Evolutionary conservation across 92 coral and sea anemone species (phyloP).

Genomic region (Epizoanthus illoricatus): DNA sequence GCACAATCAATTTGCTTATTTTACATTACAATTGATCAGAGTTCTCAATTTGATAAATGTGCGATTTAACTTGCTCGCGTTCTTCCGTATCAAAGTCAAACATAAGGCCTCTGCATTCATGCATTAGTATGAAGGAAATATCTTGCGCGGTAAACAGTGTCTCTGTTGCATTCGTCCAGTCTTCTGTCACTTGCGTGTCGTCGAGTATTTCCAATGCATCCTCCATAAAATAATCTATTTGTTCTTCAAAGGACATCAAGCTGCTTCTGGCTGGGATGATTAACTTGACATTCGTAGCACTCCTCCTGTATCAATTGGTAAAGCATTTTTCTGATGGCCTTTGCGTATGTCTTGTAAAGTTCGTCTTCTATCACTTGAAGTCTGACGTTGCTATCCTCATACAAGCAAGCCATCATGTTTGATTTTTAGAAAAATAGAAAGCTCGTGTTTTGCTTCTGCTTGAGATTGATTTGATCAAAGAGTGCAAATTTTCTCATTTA

Average conservation of each 20-base stretch:
- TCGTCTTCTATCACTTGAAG: constrained; percentile 2
- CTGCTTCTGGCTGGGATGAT: constrained; percentile 2
- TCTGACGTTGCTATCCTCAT: neutral
- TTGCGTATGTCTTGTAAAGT: constrained; percentile 5
- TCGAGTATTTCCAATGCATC: constrained; percentile 2
- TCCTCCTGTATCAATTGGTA: neutral
- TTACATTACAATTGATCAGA: constrained; percentile 2
- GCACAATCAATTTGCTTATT: neutral
- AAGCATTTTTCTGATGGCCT: neutral
- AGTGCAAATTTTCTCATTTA: too few species aligned
- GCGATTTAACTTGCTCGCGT: neutral
- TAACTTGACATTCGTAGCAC: neutral
- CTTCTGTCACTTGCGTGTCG: constrained; percentile 4
- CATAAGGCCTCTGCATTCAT: neutral
- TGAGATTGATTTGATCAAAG: too few species aligned
- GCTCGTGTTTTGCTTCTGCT: constrained; percentile 2
- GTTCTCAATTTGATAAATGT: neutral
- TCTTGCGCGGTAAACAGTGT: neutral
- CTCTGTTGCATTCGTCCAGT: neutral
- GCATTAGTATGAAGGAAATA: neutral
- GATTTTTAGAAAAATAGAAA: neutral
- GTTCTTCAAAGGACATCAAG: neutral
- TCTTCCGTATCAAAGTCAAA: neutral
- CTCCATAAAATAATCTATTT: neutral
- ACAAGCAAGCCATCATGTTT: constrained; percentile 18